A percentile compares a stretch with the other conserved stretches of the same genome.
Evolutionary conservation across 2,797 vertebrate genomes (phyloP).

Genomic region (Dipus sagitta): DNA sequence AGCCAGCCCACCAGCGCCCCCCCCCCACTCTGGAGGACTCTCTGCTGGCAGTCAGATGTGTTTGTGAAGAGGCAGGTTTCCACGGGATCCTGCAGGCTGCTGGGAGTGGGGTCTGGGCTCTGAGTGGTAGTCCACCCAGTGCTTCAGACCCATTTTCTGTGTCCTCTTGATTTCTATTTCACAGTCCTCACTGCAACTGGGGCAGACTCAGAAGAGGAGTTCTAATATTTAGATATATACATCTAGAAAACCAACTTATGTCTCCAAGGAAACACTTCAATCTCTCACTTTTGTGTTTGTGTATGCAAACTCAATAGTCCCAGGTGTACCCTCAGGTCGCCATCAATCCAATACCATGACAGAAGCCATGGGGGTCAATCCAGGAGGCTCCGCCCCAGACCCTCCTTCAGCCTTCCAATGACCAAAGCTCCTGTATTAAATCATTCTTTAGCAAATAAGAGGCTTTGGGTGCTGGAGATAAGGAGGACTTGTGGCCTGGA

Average conservation of each 20-base stretch:
- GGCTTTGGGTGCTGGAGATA: not conserved
- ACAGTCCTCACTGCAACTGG: not conserved
- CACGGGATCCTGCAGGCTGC: not conserved
- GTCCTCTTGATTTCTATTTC: not conserved
- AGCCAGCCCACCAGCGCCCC: not conserved
- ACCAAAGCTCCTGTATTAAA: not conserved
- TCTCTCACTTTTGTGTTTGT: not conserved
- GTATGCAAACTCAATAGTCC: not conserved
- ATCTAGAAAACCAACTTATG: rapidly evolving
- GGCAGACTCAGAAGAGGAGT: not conserved
- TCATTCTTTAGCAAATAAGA: not conserved
- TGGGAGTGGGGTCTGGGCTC: not conserved
- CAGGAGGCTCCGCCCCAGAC: not conserved
- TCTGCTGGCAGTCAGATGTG: too few relatives aligned
- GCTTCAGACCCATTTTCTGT: not conserved
- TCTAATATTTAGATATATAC: too few relatives aligned
- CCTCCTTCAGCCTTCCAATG: not conserved
- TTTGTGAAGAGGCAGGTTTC: not conserved
- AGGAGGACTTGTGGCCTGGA: too few relatives aligned
- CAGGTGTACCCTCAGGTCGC: not conserved
- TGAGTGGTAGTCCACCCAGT: rapidly evolving
- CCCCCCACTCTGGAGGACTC: not conserved
- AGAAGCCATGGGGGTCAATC: not conserved
- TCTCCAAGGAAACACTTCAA: not conserved
- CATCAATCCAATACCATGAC: not conserved